Evolutionary conservation across 2,888 invertebrate species (phyloP).

Genomic region (Harmothoe impar): DNA sequence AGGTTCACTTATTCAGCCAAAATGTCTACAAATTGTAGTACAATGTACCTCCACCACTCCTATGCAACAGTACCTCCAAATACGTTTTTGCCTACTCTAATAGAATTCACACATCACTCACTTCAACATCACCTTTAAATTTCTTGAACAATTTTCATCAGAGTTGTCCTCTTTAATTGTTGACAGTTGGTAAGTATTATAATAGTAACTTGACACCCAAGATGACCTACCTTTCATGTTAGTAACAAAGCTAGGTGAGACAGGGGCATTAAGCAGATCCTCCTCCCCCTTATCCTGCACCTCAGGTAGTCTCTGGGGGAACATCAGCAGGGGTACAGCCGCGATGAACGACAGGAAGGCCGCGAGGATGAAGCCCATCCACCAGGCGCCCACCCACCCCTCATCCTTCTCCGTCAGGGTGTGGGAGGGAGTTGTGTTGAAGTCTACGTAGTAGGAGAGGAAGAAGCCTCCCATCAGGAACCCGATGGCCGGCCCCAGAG

Average conservation of each 20-base stretch:
- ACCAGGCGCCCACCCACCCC: conserved; percentile 72
- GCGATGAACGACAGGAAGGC: conserved; percentile 62
- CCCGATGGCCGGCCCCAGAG: conserved; percentile 70
- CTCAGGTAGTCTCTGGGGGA: conserved; percentile 62
- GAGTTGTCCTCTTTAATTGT: too few relatives aligned
- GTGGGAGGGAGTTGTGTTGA: neutral
- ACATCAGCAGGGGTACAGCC: conserved; percentile 64
- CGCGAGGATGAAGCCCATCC: conserved; percentile 70
- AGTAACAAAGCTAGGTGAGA: neutral
- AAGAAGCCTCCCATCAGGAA: conserved; percentile 70
- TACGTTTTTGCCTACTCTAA: too few relatives aligned
- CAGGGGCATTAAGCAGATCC: conserved; percentile 8
- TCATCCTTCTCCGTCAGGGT: neutral
- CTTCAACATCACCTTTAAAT: too few relatives aligned
- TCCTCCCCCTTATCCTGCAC: conserved; percentile 28
- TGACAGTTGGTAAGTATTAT: too few relatives aligned
- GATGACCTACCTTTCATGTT: conserved; percentile 44
- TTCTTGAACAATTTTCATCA: too few relatives aligned
- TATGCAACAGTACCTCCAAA: too few relatives aligned
- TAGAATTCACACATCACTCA: too few relatives aligned
- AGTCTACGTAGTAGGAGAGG: conserved; percentile 70
- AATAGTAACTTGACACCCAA: too few relatives aligned
- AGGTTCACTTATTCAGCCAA: too few relatives aligned
- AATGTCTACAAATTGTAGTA: too few relatives aligned
- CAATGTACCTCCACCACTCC: too few relatives aligned